Base-by-base conservation (phyloP, 2,797 vertebrate species). In the Brachymystax lenok region DNA sequence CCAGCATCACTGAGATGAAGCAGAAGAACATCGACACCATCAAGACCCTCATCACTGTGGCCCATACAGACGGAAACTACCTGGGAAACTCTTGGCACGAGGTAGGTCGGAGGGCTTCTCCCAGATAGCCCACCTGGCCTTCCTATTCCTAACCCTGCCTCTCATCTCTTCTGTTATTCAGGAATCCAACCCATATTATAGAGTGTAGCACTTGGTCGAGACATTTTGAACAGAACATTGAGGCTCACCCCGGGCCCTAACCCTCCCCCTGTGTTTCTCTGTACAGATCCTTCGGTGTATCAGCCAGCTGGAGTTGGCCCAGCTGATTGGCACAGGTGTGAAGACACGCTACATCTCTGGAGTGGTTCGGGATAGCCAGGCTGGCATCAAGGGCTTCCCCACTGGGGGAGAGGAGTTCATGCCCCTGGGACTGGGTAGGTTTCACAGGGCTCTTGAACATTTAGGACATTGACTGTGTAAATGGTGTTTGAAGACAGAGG, bases 21-120 rank as follows among this genome's bases (percentile, higher is more conserved):
- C 98, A 99, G 93, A 99, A 99, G 85, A 99, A 99, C 90, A 99
- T 99, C 0, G 97, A 99, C 91, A 99, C 98, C 79, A 99, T 99
- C 86, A 99, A 99, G 92, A 99, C 98, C 1, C 97, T 99, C 59
- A 99, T 99, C 88, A 99, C 97, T 17, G 98, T 99, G 61, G 98
- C 98, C 73, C 98, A 99, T 91, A 99, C 98, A 0, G 98, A 99
- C 13, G 98, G 98, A 84, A 99, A 99, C 93, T 98, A 99, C 91
- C 94, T 99, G 59, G 97, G 97, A 70, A 98, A 97, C 91, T 99
- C 98, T 80, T 99, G 98, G 98, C 98, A 97, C 1, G 98, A 99
- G 97, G 98, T 98, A 10, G 71, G 28, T 24, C 7, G 5, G 35
- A 30, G 24, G 24, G 21, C 14, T 30, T 33, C 66, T 35, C 28